Evolutionary conservation across 2,888 invertebrate species (phyloP), one percentile per base, ranked within the genome.

Genomic region (Trichopoda pennipes): DNA sequence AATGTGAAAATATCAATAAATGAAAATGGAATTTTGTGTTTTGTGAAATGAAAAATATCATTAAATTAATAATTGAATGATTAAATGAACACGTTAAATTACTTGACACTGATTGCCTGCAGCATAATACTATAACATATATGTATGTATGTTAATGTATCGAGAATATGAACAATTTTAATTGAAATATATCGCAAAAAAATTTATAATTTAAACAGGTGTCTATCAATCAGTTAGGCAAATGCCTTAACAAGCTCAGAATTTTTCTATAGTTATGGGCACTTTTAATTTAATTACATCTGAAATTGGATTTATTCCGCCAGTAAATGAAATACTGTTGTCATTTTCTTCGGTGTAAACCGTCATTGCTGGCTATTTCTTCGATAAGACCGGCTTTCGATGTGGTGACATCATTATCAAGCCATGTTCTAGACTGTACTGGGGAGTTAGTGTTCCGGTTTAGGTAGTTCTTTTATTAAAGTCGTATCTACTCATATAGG

Each of bases 21-120:
- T n/a, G 21, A 23, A 55, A 42, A 53, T 55, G 53, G 23, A 3
- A 51, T 38, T 38, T 38, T 44, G 3, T 6, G 23, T 17, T 55
- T 68, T 53, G 6, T 66, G 12, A 64, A 53, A 66, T n/a, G 14
- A 14, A 21, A 42, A 55, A 68, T 28, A 14, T 17, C 42, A 68
- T 68, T 42, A 42, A 68, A 68, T 14, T 51, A 53, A 38, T 53
- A 66, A 66, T 68, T 55, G 42, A 55, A 68, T 42, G 55, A 53
- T 55, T 68, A 42, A 68, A 68, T 53, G 68, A 55, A 55, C 53
- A 68, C 53, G 17, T 42, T 38, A 23, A n/a, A 4, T n/a, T 23
- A n/a, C 42, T 42, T 23, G 66, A 23, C 21, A 42, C 10, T 12
- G 23, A 17, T 12, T 16, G 14, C 9, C n/a, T 6, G 8, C 42